Conservation (phyloP, 2,113 vertebrate genomes). For the Solenodon paradoxus region DNA sequence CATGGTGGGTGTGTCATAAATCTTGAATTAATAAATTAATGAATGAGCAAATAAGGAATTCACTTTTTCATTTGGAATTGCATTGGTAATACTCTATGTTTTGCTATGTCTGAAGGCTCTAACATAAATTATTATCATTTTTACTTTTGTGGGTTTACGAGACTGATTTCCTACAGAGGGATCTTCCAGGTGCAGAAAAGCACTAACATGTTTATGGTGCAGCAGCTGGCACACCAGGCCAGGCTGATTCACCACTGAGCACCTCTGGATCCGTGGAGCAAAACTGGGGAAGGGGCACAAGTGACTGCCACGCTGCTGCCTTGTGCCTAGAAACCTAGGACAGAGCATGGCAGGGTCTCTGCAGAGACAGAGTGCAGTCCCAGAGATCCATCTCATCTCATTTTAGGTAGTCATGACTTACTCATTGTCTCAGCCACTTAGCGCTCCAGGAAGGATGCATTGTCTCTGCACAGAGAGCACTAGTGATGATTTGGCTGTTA, state of each 20-base stretch:
- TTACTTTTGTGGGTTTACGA: neutral
- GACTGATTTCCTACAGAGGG: neutral
- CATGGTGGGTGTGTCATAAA: neutral
- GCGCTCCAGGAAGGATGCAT: slow-evolving; percentile 27
- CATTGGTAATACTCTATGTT: neutral
- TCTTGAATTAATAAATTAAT: neutral
- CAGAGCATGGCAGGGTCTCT: neutral
- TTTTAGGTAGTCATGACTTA: slow-evolving; percentile 46
- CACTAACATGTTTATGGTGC: slow-evolving; percentile 31
- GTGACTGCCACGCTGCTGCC: neutral
- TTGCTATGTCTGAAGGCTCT: slow-evolving; percentile 21
- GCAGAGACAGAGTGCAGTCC: neutral
- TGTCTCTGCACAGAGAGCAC: slow-evolving; percentile 21
- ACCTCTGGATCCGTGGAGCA: neutral
- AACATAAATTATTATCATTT: slow-evolving; percentile 43
- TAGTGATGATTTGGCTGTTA: slow-evolving; percentile 48
- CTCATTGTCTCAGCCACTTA: slow-evolving; percentile 52
- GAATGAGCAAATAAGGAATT: neutral
- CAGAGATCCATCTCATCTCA: neutral
- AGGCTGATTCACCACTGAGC: neutral
- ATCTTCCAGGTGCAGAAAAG: slow-evolving; percentile 62
- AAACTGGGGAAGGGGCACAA: neutral
- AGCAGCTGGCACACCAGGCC: neutral
- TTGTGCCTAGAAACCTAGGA: slow-evolving; percentile 4
- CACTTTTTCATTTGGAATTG: neutral